Evolutionary conservation across 2,797 vertebrate species (phyloP).

Genomic region (Basileuterus tristriatus): DNA sequence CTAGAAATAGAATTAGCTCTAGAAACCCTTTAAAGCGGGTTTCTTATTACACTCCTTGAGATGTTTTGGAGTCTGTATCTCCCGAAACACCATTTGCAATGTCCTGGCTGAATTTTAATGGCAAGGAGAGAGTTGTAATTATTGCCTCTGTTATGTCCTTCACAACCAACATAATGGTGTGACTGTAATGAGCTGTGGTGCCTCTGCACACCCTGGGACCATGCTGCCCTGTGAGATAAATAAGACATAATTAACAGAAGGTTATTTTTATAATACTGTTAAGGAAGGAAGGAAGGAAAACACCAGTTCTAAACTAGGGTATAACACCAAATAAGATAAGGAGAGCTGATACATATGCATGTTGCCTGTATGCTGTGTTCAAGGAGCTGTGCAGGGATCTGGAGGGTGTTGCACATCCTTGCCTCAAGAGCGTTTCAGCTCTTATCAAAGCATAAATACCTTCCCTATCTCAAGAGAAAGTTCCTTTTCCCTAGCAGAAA

Average conservation of each 20-base stretch:
- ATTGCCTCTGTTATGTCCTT: constrained; percentile 20
- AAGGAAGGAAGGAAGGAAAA: constrained; percentile 6
- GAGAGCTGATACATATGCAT: constrained; percentile 18
- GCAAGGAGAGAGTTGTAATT: neutral
- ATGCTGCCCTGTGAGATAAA: neutral
- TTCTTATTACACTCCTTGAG: neutral
- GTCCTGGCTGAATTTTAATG: neutral
- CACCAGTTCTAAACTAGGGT: neutral
- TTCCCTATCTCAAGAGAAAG: constrained; percentile 14
- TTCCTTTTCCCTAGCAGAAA: neutral
- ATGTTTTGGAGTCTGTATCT: neutral
- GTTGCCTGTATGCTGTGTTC: neutral
- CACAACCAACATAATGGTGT: neutral
- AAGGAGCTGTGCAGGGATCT: neutral
- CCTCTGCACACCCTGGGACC: neutral
- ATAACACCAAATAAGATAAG: constrained; percentile 14
- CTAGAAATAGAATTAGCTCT: neutral
- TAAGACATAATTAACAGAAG: neutral
- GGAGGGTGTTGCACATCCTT: neutral
- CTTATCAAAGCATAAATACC: constrained; percentile 14
- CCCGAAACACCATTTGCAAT: neutral
- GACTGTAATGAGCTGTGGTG: neutral
- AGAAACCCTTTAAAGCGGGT: neutral
- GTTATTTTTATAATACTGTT: constrained; percentile 10
- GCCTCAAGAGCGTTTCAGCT: neutral